Percentiles rank a stretch among this genome's conserved stretches.
Evolutionary conservation across 2,797 vertebrate species (phyloP).

Genomic region (Uromys caudimaculatus): DNA sequence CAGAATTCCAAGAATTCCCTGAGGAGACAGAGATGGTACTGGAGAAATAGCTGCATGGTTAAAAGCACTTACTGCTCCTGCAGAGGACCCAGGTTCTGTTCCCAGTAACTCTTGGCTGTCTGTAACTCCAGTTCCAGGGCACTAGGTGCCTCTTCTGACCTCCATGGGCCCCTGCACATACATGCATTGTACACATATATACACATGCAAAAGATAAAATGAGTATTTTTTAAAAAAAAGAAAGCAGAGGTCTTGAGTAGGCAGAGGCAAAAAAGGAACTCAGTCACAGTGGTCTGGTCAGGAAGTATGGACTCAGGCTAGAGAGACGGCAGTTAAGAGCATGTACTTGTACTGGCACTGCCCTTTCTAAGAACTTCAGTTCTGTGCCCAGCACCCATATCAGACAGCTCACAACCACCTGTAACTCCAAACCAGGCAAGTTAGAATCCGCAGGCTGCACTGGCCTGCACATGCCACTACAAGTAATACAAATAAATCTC

Average conservation of each 20-base stretch:
- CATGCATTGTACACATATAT: neutral
- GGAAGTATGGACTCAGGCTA: neutral
- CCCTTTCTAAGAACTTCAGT: neutral
- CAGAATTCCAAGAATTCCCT: neutral
- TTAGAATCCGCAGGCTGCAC: neutral
- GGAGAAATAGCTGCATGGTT: neutral
- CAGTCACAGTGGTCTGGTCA: neutral
- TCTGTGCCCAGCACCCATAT: neutral
- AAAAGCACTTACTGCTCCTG: neutral
- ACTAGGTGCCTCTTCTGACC: neutral
- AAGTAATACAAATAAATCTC: neutral
- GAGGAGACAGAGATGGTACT: neutral
- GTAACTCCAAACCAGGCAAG: neutral
- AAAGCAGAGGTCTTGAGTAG: neutral
- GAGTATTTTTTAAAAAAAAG: neutral
- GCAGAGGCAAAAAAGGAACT: neutral
- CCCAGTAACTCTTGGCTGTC: neutral
- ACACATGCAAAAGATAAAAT: neutral
- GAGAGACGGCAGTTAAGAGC: neutral
- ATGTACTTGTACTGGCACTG: too few relatives aligned
- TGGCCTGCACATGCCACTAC: neutral
- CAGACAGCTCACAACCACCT: neutral
- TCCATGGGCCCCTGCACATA: neutral
- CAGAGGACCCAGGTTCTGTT: neutral
- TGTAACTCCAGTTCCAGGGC: too few relatives aligned